Base-by-base conservation (phyloP, 2,797 vertebrate species). In the Spinus pinus region DNA sequence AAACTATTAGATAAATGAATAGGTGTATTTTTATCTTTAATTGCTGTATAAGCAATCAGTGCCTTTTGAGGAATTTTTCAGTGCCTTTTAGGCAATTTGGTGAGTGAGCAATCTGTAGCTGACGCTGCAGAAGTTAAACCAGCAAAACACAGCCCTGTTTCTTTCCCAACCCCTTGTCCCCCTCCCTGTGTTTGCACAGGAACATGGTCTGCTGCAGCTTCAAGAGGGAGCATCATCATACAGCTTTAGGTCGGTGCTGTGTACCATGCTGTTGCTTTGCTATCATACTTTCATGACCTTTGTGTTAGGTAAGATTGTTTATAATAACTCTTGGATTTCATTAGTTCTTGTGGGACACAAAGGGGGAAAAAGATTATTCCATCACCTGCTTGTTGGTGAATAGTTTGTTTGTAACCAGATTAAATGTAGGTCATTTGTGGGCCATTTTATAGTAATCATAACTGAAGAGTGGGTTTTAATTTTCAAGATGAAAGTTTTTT, bases 241-340 rank as follows among this genome's bases (percentile, higher is more conserved):
- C 97, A 99, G 99, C 41, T 99, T 99, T 97, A 98, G 99, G 35
- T 99, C 99, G 7, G 99, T 99, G 94, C 98, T 99, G 78, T 99
- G 99, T 87, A 99, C 99, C 97, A 99, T 99, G 99, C 98, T 99
- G 94, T 98, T 99, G 91, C 98, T 99, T 77, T 99, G 99, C 97
- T 99, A 99, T 97, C 99, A 99, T 98, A 99, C 99, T 57, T 99
- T 99, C 98, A 99, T 99, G 98, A 99, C 99, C 96, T 99, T 99
- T 93, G 99, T 99, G 96, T 97, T 99, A 44, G 99, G 99, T 99
- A 97, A 98, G 98, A 65, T 87, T 88, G 82, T 84, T 93, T 95
- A 94, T 94, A 60, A 94, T 95, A 95, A 95, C 79, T 96, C 90
- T 97, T 75, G 94, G 69, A 73, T 92, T 87, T 94, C 47, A 41